Evolutionary conservation across 2,888 invertebrate genomes (phyloP).

Genomic region (Cremastobaeus sp.): DNA sequence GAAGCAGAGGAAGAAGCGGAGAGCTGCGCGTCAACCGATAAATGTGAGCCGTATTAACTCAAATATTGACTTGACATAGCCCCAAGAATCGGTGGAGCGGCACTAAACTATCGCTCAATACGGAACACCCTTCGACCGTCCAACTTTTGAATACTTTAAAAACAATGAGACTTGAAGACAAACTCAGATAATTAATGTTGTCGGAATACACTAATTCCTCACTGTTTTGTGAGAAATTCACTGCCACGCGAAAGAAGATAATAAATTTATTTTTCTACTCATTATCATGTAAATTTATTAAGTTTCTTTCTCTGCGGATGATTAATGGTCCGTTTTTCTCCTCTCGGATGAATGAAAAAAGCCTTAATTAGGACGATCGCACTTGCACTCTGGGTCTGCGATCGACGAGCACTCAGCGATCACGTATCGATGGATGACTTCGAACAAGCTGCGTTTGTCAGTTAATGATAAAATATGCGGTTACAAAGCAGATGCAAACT

Average conservation of each 20-base stretch:
- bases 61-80: conserved; percentile 72
- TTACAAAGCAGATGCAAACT: conserved; percentile 49
- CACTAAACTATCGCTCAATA: conserved; percentile 71
- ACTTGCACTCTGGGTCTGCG: neutral
- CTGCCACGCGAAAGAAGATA: conserved; percentile 42
- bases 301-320: conserved; percentile 30
- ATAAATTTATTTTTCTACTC: conserved; percentile 50
- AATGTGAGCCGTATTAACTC: conserved; percentile 68
- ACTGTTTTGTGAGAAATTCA: conserved; percentile 26
- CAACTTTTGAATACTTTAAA: conserved; percentile 55
- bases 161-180: conserved; percentile 51
- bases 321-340: conserved; percentile 27
- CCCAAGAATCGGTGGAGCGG: conserved; percentile 67
- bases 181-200: conserved; percentile 55
- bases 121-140: conserved; percentile 55
- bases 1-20: conserved; percentile 33
- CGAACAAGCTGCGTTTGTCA: too few species aligned
- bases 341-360: conserved; percentile 21
- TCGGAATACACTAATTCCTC: conserved; percentile 48
- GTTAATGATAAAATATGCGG: conserved; percentile 19
- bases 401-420: conserved; percentile 21
- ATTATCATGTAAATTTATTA: conserved; percentile 51
- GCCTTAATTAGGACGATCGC: conserved; percentile 30
- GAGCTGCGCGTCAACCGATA: conserved; percentile 56
- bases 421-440: too few species aligned